These are phyloP conservation scores for Horisme vitalbata DNA, from an alignment of 2,888 invertebrate genomes.

Conservation along the genomic window DNA sequence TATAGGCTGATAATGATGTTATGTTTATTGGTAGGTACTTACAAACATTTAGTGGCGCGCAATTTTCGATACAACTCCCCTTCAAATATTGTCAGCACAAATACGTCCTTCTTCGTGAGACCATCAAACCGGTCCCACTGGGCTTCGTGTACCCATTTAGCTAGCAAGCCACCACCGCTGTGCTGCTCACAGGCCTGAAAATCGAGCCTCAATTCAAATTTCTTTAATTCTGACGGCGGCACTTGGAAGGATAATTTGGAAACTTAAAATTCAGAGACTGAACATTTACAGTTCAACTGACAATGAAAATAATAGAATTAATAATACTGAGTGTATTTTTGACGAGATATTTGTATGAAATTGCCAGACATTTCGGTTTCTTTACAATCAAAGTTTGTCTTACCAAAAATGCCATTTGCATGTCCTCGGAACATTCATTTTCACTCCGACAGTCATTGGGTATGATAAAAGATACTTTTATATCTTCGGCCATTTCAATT, in stretches of 20 bases:
- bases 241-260: too few relatives aligned
- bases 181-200: slow-evolving; percentile 83
- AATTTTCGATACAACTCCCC: slow-evolving; percentile 88
- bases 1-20: too few relatives aligned
- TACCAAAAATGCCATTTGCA: slow-evolving; percentile 84
- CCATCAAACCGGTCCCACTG: slow-evolving; percentile 84
- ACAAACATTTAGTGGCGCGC: slow-evolving; percentile 86
- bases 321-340: too few relatives aligned
- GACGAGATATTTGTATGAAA: too few relatives aligned
- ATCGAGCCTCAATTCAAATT: too few relatives aligned
- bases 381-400: slow-evolving; percentile 36
- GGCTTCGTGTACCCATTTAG: slow-evolving; percentile 85
- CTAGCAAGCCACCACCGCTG: slow-evolving; percentile 75
- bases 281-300: too few relatives aligned
- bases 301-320: too few relatives aligned
- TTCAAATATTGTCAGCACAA: slow-evolving; percentile 90
- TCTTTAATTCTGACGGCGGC: too few relatives aligned
- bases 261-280: too few relatives aligned
- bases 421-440: slow-evolving; percentile 82
- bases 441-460: slow-evolving; percentile 70
- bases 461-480: slow-evolving; percentile 80
- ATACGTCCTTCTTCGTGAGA: slow-evolving; percentile 86
- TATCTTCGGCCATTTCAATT: slow-evolving; percentile 61
- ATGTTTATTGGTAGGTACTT: slow-evolving; percentile 76
- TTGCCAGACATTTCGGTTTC: too few relatives aligned